Evolutionary conservation across 2,888 invertebrate genomes (phyloP).

Genomic region (Dicycla oo): DNA sequence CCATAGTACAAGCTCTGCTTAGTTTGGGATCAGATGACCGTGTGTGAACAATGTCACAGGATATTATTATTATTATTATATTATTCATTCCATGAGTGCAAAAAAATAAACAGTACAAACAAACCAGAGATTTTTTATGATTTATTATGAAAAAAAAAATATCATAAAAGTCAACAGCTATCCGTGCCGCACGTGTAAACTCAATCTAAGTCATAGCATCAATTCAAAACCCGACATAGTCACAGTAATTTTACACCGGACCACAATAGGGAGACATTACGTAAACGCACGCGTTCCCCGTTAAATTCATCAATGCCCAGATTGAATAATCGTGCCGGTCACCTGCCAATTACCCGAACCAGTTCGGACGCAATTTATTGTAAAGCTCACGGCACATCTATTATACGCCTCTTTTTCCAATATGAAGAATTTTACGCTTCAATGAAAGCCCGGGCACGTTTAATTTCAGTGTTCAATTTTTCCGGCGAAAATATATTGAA

Average conservation of each 20-base stretch:
- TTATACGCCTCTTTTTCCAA: conserved; percentile 74
- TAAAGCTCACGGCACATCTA: conserved; percentile 71
- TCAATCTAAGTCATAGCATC: conserved; percentile 38
- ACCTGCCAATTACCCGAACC: conserved; percentile 77
- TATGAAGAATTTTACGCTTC: conserved; percentile 67
- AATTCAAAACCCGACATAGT: conserved; percentile 32
- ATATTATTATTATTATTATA: no score
- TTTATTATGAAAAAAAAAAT: no score
- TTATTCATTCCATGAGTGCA: no score
- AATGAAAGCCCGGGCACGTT: conserved; percentile 62
- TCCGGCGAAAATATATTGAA: conserved; percentile 56
- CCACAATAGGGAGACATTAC: conserved; percentile 58
- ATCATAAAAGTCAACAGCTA: background rate
- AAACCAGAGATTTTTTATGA: background rate
- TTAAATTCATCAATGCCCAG: conserved; percentile 78
- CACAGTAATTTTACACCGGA: conserved; percentile 47
- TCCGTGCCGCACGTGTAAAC: background rate
- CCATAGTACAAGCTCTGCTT: no score
- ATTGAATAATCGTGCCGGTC: conserved; percentile 78
- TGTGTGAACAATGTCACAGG: no score
- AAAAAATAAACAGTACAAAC: background rate
- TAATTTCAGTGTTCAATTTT: conserved; percentile 66
- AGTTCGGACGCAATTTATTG: conserved; percentile 75
- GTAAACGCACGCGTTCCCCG: conserved; percentile 64
- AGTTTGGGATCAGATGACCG: no score